phyloP scores from a whole-genome alignment of 2,888 invertebrate genomes.

The Limnephilus marmoratus region DNA sequence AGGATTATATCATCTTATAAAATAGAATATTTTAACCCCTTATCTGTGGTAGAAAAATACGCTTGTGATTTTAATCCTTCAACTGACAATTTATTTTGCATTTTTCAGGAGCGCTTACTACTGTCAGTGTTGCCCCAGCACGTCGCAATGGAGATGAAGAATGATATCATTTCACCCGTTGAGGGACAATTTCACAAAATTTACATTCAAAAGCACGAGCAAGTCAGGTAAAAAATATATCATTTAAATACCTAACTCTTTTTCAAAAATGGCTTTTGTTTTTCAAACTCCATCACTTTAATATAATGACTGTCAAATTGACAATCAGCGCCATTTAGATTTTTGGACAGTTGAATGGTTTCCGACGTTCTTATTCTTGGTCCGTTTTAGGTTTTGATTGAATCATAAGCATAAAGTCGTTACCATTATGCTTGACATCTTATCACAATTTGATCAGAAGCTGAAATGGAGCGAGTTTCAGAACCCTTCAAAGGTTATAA shows the following conservation, averaged over 20 bases:
- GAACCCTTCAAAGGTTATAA: no score
- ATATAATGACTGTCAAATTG: neutral
- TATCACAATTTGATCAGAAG: no score
- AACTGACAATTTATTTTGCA: neutral
- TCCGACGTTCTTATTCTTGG: neutral
- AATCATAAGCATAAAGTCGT: no score
- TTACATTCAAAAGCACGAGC: conserved; percentile 95
- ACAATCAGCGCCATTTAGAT: neutral
- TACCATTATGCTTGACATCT: no score
- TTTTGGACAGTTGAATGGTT: neutral
- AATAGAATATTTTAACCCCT: no score
- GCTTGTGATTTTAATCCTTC: neutral
- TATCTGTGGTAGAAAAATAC: neutral
- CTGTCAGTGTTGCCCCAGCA: conserved; percentile 93
- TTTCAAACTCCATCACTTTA: neutral
- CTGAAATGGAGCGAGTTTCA: no score
- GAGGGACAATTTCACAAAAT: conserved; percentile 96
- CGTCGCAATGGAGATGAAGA: conserved; percentile 96
- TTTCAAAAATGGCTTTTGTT: neutral
- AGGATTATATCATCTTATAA: no score
- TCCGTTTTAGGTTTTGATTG: neutral
- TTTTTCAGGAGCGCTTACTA: conserved; percentile 86
- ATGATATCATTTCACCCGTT: conserved; percentile 92
- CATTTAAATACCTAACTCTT: neutral
- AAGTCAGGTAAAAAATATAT: conserved; percentile 85